Conservation (phyloP, 2,797 vertebrate species). For the Limnodromus scolopaceus region DNA sequence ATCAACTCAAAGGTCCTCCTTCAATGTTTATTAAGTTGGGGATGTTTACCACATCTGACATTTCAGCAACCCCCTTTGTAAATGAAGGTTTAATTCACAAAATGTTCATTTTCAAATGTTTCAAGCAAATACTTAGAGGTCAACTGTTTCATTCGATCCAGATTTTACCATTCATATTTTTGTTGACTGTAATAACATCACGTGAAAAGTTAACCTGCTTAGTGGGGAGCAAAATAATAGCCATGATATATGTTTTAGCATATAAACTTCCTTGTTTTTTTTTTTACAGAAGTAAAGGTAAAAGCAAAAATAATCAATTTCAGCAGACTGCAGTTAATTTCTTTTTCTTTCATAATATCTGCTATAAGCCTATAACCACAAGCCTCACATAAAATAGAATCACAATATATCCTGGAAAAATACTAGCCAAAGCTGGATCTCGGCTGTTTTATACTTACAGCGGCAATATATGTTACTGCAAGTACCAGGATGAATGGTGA, state of each 20-base stretch:
- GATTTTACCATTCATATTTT: neutral
- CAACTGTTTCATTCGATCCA: neutral
- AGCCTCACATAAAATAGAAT: neutral
- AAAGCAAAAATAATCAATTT: neutral
- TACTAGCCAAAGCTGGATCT: neutral
- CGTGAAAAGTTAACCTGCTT: accelerated
- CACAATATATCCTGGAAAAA: neutral
- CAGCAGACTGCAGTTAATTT: neutral
- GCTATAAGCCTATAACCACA: neutral
- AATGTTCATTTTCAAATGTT: neutral
- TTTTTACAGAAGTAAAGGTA: neutral
- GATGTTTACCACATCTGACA: neutral
- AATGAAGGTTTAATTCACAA: neutral
- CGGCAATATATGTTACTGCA: neutral
- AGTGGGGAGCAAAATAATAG: neutral
- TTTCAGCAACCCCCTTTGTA: neutral
- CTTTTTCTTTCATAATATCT: neutral
- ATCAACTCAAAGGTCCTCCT: neutral
- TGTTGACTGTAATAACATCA: neutral
- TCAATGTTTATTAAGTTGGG: neutral
- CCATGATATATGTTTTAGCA: neutral
- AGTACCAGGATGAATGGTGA: neutral
- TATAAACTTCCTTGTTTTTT: neutral
- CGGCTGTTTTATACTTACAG: neutral
- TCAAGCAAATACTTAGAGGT: neutral